A percentile compares a stretch with the other conserved stretches of the same genome.
phyloP scores from a whole-genome alignment of 2,797 vertebrate genomes.

The Sebastes kiyomatsui region DNA sequence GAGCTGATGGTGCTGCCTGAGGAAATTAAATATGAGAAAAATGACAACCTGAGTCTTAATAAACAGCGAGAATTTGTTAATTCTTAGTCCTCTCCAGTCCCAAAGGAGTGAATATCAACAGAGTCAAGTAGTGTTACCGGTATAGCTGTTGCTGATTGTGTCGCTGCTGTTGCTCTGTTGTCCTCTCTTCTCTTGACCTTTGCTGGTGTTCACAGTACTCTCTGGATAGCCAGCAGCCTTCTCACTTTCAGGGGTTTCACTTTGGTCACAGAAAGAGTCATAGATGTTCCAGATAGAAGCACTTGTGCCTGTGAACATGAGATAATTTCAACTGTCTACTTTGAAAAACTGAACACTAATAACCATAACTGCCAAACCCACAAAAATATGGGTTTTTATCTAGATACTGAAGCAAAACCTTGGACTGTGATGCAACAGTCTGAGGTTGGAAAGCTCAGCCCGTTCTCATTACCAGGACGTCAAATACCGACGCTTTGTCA shows the following conservation, averaged over 20 bases:
- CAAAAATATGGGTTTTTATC: background rate
- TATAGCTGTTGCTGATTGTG: background rate
- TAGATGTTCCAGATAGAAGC: conserved; percentile 86
- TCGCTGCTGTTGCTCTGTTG: background rate
- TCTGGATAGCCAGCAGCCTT: background rate
- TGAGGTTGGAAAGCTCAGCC: background rate
- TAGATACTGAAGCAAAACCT: background rate
- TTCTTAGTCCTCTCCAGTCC: background rate
- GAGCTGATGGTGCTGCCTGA: conserved; percentile 78
- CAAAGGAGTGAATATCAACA: background rate
- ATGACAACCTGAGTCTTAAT: background rate
- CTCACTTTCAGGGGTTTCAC: conserved; percentile 22
- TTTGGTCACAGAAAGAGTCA: conserved; percentile 67
- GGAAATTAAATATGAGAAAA: background rate
- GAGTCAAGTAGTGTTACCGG: conserved; percentile 9
- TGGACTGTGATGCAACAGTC: background rate
- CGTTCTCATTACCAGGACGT: too few relatives aligned
- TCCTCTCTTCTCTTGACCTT: background rate
- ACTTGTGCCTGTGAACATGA: conserved; percentile 70
- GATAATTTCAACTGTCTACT: background rate
- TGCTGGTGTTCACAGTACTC: conserved; percentile 6
- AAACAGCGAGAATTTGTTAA: background rate
- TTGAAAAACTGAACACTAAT: background rate
- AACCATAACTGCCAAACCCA: background rate
- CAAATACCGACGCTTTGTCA: too few relatives aligned